These are phyloP conservation scores for Tineola bisselliella DNA, from an alignment of 2,888 invertebrate genomes.

Conservation along the genomic window DNA sequence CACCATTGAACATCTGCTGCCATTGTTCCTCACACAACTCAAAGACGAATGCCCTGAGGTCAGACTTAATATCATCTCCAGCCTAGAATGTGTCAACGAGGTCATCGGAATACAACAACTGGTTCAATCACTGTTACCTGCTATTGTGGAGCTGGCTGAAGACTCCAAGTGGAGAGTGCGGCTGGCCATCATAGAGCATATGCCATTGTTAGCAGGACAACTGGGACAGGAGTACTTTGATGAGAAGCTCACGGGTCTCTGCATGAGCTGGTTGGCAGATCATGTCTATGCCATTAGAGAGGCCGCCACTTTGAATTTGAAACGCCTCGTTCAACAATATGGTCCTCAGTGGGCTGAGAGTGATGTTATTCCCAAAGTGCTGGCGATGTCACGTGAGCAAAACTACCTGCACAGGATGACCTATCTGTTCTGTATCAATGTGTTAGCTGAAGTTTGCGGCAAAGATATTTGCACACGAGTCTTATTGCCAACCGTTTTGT, in stretches of 20 bases:
- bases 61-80: slow-evolving; percentile 97
- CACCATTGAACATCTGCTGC: slow-evolving; percentile 95
- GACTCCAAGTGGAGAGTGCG: slow-evolving; percentile 99
- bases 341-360: slow-evolving; percentile 97
- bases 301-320: slow-evolving; percentile 95
- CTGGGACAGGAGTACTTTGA: slow-evolving; percentile 97
- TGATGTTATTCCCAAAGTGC: slow-evolving; percentile 95
- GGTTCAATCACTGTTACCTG: slow-evolving; percentile 94
- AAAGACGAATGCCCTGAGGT: slow-evolving; percentile 99
- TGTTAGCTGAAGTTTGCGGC: slow-evolving; percentile 79
- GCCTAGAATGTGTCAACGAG: slow-evolving; percentile 98
- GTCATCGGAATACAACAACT: slow-evolving; percentile 89
- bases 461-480: slow-evolving; percentile 92
- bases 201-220: slow-evolving; percentile 98
- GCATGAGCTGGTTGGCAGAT: slow-evolving; percentile 99
- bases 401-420: slow-evolving; percentile 99
- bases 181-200: slow-evolving; percentile 94
- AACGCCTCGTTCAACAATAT: slow-evolving; percentile 97
- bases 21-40: slow-evolving; percentile 92
- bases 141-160: slow-evolving; percentile 97
- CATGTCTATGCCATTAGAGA: slow-evolving; percentile 99
- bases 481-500: slow-evolving; percentile 93
- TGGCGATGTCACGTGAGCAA: slow-evolving; percentile 93
- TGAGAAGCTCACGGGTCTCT: slow-evolving; percentile 94
- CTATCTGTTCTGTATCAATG: slow-evolving; percentile 96